These are phyloP conservation scores for Neodontobutis hainanensis DNA, from an alignment of 2,113 vertebrate species.

Conservation along the genomic window DNA sequence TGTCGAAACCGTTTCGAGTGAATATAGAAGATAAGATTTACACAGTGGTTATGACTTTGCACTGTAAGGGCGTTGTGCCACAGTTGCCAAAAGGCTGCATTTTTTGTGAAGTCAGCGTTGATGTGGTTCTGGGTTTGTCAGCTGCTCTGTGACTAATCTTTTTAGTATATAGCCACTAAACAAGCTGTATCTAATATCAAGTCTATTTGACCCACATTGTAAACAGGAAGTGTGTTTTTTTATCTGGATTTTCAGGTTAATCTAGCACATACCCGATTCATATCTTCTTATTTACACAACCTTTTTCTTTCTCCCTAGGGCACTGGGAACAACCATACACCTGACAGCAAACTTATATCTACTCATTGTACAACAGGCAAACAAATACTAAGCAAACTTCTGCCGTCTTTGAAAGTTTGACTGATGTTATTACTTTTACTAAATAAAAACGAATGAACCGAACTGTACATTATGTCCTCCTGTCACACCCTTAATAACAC, in stretches of 20 bases:
- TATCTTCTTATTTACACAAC: not conserved
- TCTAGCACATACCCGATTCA: not conserved
- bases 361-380: not conserved
- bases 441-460: not conserved
- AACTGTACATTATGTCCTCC: not conserved
- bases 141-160: not conserved
- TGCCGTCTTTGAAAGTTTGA: not conserved
- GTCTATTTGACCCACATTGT: not conserved
- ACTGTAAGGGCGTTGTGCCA: too few relatives aligned
- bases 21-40: not conserved
- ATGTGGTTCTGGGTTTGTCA: not conserved
- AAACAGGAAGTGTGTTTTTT: not conserved
- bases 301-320: not conserved
- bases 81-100: not conserved
- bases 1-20: not conserved
- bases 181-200: not conserved
- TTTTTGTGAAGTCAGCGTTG: not conserved
- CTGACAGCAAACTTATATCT: not conserved
- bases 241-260: slow-evolving; percentile 14
- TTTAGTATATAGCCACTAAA: not conserved
- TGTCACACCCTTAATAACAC: not conserved
- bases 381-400: not conserved
- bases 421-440: too few relatives aligned
- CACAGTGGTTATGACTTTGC: not conserved
- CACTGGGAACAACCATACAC: not conserved